Evolutionary conservation across 2,113 vertebrate species (phyloP).

Genomic region (Dendropsophus ebraccatus): DNA sequence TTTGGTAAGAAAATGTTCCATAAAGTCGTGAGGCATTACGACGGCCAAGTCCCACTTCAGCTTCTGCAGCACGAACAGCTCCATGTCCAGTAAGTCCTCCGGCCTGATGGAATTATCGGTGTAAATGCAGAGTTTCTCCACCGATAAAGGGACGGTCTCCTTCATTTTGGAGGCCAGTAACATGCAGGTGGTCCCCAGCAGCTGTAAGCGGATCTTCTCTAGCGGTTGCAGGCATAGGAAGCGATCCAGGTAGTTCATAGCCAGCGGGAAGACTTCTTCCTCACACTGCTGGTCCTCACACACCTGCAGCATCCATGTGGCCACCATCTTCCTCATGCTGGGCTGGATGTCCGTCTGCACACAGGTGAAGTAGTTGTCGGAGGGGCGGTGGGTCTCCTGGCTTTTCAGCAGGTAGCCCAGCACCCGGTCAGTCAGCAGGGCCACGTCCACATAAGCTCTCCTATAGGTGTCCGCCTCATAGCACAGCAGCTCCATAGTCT

Average conservation of each 20-base stretch:
- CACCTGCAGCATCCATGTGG: constrained; percentile 97
- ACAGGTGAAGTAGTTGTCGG: constrained; percentile 87
- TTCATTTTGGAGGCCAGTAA: constrained; percentile 97
- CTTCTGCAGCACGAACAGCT: constrained; percentile 93
- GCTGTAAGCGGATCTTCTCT: constrained; percentile 91
- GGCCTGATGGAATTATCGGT: constrained; percentile 96
- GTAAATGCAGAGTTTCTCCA: constrained; percentile 95
- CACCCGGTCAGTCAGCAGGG: constrained; percentile 87
- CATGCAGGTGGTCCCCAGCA: constrained; percentile 95
- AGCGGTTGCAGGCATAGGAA: constrained; percentile 92
- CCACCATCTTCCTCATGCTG: constrained; percentile 91
- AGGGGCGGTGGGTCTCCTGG: constrained; percentile 90
- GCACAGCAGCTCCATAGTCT: constrained; percentile 88
- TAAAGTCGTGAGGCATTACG: constrained; percentile 95
- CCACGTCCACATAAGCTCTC: constrained; percentile 84
- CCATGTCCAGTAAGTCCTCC: constrained; percentile 97
- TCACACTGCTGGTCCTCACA: constrained; percentile 97
- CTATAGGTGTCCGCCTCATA: constrained; percentile 83
- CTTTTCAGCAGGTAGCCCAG: constrained; percentile 87
- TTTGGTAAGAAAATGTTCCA: constrained; percentile 96
- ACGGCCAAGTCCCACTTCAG: constrained; percentile 98
- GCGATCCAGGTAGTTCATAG: constrained; percentile 98
- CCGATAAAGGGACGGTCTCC: constrained; percentile 93
- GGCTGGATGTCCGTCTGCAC: constrained; percentile 93
- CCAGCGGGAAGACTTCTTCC: constrained; percentile 95